Conservation (phyloP, 1,140 invertebrate species). For the Magallana angulata region DNA sequence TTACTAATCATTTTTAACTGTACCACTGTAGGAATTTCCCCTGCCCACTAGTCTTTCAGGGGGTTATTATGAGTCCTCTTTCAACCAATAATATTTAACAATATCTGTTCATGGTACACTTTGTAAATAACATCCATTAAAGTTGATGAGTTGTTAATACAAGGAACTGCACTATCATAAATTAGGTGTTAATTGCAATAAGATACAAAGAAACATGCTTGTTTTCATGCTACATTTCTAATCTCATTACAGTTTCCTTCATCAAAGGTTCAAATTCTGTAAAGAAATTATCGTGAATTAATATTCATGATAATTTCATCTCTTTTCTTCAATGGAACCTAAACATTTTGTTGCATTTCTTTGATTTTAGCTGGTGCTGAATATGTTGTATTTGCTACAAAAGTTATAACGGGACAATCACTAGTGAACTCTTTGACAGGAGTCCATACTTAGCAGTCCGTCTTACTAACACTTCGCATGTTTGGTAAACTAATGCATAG, state of each 20-base stretch:
- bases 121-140: too few relatives aligned
- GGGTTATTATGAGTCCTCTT: too few relatives aligned
- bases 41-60: too few relatives aligned
- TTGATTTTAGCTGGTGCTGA: slow-evolving; percentile 14
- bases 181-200: neutral
- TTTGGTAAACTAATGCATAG: neutral
- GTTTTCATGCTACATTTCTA: too few relatives aligned
- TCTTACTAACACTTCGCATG: neutral
- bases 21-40: too few relatives aligned
- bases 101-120: too few relatives aligned
- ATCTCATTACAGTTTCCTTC: too few relatives aligned
- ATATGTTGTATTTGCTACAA: slow-evolving; percentile 20
- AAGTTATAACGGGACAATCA: neutral
- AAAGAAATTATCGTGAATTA: neutral
- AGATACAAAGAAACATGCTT: neutral
- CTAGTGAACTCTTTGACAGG: neutral
- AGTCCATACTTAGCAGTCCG: neutral
- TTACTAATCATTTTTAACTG: too few relatives aligned
- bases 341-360: neutral
- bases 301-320: neutral
- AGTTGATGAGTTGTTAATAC: too few relatives aligned
- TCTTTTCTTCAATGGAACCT: neutral
- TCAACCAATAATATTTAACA: too few relatives aligned
- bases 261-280: too few relatives aligned
- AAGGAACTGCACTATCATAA: neutral